Base-by-base conservation (phyloP, 2,888 invertebrate genomes). In the Anarsia innoxiella region DNA sequence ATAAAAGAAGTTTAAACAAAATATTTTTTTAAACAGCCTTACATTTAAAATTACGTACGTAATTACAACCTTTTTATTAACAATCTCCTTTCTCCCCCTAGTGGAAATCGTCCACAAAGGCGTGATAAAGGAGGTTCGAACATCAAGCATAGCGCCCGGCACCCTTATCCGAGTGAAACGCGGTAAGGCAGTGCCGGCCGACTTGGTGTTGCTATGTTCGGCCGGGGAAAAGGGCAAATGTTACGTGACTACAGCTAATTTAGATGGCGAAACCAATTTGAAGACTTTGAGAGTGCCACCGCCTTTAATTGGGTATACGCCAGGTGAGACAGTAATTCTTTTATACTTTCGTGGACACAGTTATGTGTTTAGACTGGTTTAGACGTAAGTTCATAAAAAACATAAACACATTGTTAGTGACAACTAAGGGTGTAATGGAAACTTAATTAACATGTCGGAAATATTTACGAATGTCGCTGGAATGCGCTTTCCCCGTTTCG, bases 191-290 rank as follows among this genome's bases (percentile, higher is more conserved):
- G 91, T 95, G 6, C 95, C 95, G 0, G 94, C 94, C 42, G 95
- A 95, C 73, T 59, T 95, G 46, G 87, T 94, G 4, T 65, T 95
- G 44, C 67, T 95, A 1, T 89, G 91, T 13, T 89, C 91, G 0
- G 89, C 90, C 1, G 90, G 92, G 42, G 78, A 84, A 1, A 87
- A 88, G 40, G 91, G 91, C 0, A 88, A 89, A 51, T 94, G 94
- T 59, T 91, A 88, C 66, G 87, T 95, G 30, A 94, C 93, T 16
- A 95, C 95, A 0, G 93, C 94, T n/a, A 95, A 95, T 71, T 82
- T 95, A 30, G 95, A 95, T 56, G 95, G 95, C 0, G 93, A 93
- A 71, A 92, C 92, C 1, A 93, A 92, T 59, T 74, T 93, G 31
- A 93, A 93, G 80, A 90, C 90, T 40, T 42, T 86, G 39, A 60